A percentile compares a stretch with the other conserved stretches of the same genome.
Evolutionary conservation across 2,888 invertebrate species (phyloP).

Genomic region (Melolontha melolontha): DNA sequence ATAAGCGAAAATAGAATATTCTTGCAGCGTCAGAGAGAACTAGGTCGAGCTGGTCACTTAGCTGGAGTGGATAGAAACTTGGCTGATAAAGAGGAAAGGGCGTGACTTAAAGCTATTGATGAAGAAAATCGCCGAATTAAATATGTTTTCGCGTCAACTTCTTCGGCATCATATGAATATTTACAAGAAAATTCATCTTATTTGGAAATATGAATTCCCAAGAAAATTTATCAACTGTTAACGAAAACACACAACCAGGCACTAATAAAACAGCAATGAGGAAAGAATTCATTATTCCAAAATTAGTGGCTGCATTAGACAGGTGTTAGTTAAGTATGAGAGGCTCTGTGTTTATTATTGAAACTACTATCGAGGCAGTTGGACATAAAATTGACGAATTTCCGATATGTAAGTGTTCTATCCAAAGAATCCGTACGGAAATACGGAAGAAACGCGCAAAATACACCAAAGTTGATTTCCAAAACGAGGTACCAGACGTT

Average conservation of each 20-base stretch:
- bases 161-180: conserved; percentile 3
- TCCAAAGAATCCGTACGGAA: conserved; percentile 52
- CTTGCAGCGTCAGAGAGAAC: too few species aligned
- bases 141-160: too few species aligned
- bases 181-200: conserved; percentile 41
- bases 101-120: too few species aligned
- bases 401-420: conserved; percentile 53
- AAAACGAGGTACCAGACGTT: conserved; percentile 54
- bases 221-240: conserved; percentile 38
- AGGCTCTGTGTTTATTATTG: too few species aligned
- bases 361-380: conserved; percentile 49
- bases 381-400: conserved; percentile 48
- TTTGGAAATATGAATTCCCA: conserved; percentile 37
- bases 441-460: conserved; percentile 45
- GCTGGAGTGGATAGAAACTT: too few species aligned
- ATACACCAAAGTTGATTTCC: conserved; percentile 55
- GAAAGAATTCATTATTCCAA: conserved; percentile 50
- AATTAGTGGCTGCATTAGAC: too few species aligned
- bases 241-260: conserved; percentile 19
- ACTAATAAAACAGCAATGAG: conserved; percentile 40
- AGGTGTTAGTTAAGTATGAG: too few species aligned
- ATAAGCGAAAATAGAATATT: too few species aligned
- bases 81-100: too few species aligned
- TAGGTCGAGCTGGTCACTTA: too few species aligned
- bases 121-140: too few species aligned